Evolutionary conservation across 2,888 invertebrate species (phyloP).

Genomic region (Sinodicranocentrus sp.): DNA sequence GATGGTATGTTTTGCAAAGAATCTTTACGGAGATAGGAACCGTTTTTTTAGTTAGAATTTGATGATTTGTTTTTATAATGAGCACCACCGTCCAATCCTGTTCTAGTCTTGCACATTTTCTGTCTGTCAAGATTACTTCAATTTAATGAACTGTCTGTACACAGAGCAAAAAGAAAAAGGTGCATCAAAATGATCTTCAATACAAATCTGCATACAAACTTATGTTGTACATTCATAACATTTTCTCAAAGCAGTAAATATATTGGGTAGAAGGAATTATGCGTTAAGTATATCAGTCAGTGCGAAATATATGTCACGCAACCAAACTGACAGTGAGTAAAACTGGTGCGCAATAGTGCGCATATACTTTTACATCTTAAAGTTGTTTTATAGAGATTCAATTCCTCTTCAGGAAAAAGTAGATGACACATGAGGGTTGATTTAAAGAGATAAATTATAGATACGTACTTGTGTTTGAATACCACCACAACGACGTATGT

Average conservation of each 20-base stretch:
- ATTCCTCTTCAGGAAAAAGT: conserved; percentile 31
- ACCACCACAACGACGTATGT: too few species aligned
- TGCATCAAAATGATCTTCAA: conserved; percentile 21
- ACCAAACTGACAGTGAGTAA: too few species aligned
- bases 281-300: too few species aligned
- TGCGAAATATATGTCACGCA: too few species aligned
- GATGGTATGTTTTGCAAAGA: conserved; percentile 12
- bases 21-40: neutral
- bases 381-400: conserved; percentile 13
- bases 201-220: too few species aligned
- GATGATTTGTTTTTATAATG: neutral
- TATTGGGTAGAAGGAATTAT: too few species aligned
- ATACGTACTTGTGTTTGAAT: conserved; percentile 19
- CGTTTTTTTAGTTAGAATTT: neutral
- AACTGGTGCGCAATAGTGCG: neutral
- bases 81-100: neutral
- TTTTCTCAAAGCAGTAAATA: too few species aligned
- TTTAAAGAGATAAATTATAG: conserved; percentile 41
- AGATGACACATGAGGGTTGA: conserved; percentile 36
- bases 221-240: too few species aligned
- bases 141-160: conserved; percentile 35
- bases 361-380: neutral
- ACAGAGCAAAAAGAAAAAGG: conserved; percentile 11
- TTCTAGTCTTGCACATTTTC: neutral
- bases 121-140: conserved; percentile 34